Evolutionary conservation across 2,113 vertebrate genomes (phyloP), one percentile per base, ranked within the genome.

Genomic region (Entosphenus tridentatus): DNA sequence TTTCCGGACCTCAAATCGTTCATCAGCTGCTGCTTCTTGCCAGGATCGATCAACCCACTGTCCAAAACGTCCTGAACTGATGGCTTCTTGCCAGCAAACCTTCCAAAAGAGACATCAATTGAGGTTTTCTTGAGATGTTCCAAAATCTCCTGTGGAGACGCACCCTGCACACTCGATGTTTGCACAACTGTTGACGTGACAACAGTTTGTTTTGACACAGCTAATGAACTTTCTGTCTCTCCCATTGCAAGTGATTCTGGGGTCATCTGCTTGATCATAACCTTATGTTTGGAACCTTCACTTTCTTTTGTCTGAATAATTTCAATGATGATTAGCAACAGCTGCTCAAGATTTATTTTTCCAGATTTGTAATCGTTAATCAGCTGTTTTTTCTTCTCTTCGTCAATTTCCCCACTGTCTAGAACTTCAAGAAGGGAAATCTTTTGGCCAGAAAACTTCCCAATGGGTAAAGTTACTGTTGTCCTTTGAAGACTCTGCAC

Each of bases 11-110:
- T 79, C 2, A 82, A 84, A 1, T 71, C 70, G 1, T 57, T 70
- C 1, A 83, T 68, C 2, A 84, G 11, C 1, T 82, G 77, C 0
- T 75, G 71, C 2, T 76, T 79, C 1, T 76, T 72, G 1, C 83
- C 79, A 4, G 85, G 81, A 0, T 77, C 80, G 17, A 91, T 57
- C 10, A 39, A 39, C 39, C 89, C 84, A 0, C 88, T 87, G 56
- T 82, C 85, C 9, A 95, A 80, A 0, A 90, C 75, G 2, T 86
- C 82, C 88, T 88, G 89, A 10, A 81, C 16, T 0, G 62, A 65
- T 16, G 21, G 9, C 62, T 10, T 65, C 10, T 65, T 65, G n/a
- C 62, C 62, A 16, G 62, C n/a, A 65, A 65, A 65, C 62, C 62
- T 65, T 21, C 21, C 62, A 65, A 65, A 65, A 9, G 62, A 21